phyloP scores from a whole-genome alignment of 2,888 invertebrate species.

The Cephus pulcher region DNA sequence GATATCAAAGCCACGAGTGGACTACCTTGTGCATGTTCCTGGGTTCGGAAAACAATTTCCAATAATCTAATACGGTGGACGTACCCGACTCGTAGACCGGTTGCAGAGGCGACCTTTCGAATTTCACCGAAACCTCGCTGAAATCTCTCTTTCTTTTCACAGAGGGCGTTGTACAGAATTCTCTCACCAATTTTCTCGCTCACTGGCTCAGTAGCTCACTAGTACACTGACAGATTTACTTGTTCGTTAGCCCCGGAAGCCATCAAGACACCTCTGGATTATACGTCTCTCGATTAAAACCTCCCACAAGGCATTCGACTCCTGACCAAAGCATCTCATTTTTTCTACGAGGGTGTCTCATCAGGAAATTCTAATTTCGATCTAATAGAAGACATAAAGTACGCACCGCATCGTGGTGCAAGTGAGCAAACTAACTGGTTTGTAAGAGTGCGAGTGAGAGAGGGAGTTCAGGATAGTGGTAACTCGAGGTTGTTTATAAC shows the following conservation, averaged over 20 bases:
- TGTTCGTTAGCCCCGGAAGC: neutral
- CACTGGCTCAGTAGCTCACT: neutral
- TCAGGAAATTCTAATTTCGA: neutral
- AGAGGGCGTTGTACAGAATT: neutral
- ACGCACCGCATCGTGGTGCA: neutral
- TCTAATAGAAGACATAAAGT: neutral
- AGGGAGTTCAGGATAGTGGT: neutral
- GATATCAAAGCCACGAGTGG: neutral
- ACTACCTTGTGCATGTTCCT: neutral
- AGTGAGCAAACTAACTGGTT: neutral
- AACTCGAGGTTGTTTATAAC: conserved; percentile 2
- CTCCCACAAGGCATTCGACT: neutral
- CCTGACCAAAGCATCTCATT: neutral
- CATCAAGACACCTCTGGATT: neutral
- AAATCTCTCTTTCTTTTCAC: conserved; percentile 19
- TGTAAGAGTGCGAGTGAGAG: neutral
- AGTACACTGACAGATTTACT: neutral
- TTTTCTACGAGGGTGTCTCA: neutral
- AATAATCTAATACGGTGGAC: neutral
- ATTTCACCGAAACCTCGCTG: conserved; percentile 32
- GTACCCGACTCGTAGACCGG: neutral
- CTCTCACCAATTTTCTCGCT: neutral
- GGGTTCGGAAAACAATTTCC: neutral
- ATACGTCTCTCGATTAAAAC: neutral
- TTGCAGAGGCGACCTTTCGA: conserved; percentile 34